Evolutionary conservation across 2,113 vertebrate genomes (phyloP).

Genomic region (Vombatus ursinus): DNA sequence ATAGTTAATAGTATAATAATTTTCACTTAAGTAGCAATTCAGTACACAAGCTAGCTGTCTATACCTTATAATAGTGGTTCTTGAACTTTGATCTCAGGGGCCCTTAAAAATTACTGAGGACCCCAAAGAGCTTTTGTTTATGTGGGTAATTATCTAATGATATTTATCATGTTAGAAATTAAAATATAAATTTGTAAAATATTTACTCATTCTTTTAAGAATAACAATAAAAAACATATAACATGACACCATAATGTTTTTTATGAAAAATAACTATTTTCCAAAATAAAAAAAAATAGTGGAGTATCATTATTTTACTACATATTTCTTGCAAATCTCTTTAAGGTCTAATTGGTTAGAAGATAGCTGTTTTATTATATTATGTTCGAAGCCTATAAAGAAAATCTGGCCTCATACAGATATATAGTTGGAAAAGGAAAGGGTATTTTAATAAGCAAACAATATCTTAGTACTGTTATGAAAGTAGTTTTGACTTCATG

Average conservation of each 20-base stretch:
- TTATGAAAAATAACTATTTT: neutral
- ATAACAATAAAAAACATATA: neutral
- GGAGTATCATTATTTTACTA: neutral
- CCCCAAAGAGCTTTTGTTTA: neutral
- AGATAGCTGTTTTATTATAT: neutral
- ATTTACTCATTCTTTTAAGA: neutral
- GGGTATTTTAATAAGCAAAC: neutral
- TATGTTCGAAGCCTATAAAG: neutral
- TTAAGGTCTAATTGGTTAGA: neutral
- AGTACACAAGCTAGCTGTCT: neutral
- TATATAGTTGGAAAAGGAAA: neutral
- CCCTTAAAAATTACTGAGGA: neutral
- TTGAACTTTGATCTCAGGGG: neutral
- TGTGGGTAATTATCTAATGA: neutral
- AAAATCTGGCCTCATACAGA: neutral
- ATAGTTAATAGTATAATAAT: neutral
- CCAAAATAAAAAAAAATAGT: neutral
- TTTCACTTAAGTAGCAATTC: neutral
- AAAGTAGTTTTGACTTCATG: neutral
- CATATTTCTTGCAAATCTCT: neutral
- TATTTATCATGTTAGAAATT: neutral
- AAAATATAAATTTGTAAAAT: neutral
- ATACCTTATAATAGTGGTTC: neutral
- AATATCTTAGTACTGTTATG: neutral
- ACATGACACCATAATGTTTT: neutral